Evolutionary conservation across 2,113 vertebrate species (phyloP).

Genomic region (Ptychochromis oligacanthus): DNA sequence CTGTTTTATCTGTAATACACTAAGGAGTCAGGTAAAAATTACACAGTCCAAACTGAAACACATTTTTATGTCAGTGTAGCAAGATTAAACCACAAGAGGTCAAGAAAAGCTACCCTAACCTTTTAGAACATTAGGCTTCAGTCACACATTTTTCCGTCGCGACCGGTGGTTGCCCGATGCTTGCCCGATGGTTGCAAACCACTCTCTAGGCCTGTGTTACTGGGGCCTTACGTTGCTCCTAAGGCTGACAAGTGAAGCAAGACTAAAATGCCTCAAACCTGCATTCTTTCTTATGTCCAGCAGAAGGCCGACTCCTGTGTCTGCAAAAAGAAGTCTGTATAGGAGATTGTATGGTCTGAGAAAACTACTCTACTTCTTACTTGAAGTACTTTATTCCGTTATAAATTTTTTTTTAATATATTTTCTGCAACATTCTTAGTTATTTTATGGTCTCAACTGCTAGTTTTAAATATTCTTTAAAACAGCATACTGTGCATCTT

Average conservation of each 20-base stretch:
- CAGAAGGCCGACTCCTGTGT: background rate
- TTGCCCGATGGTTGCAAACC: too few relatives aligned
- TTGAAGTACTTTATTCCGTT: too few relatives aligned
- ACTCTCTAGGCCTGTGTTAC: too few relatives aligned
- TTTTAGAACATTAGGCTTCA: background rate
- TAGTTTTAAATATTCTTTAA: background rate
- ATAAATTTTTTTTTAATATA: too few relatives aligned
- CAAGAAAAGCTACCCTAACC: rapidly evolving
- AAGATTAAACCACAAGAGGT: background rate
- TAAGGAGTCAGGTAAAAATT: background rate
- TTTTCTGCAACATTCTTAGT: too few relatives aligned
- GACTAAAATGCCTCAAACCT: background rate
- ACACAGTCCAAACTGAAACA: background rate
- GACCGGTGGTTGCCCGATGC: too few relatives aligned
- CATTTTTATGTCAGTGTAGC: background rate
- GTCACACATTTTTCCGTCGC: too few relatives aligned
- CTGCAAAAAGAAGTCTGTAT: background rate
- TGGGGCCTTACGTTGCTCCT: background rate
- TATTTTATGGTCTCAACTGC: too few relatives aligned
- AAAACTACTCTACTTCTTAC: background rate
- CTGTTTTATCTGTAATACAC: background rate
- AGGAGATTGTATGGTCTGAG: background rate
- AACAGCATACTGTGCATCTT: background rate
- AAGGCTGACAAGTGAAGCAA: background rate
- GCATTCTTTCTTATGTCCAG: background rate